Evolutionary conservation across 2,888 invertebrate genomes (phyloP).

Genomic region (Nephrocerus scutellatus): DNA sequence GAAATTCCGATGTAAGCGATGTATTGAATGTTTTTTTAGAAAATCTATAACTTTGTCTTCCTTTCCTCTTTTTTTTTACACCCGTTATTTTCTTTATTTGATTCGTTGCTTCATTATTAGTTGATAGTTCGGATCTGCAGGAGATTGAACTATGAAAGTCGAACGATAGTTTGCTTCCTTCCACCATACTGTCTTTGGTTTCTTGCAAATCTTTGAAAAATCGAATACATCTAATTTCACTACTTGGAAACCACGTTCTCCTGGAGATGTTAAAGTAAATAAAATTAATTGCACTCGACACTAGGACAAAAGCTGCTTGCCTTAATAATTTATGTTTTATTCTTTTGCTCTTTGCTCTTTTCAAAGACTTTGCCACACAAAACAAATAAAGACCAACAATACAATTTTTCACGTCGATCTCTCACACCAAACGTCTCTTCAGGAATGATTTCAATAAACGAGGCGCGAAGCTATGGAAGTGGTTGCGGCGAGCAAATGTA

Average conservation of each 20-base stretch:
- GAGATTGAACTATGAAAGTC: conserved; percentile 3
- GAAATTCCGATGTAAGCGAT: conserved; percentile 9
- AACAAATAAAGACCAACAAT: too few species aligned
- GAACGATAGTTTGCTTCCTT: conserved; percentile 5
- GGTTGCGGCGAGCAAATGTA: too few species aligned
- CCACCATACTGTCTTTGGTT: conserved; percentile 11
- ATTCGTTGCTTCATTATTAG: conserved; percentile 1
- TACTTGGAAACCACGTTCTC: conserved; percentile 17
- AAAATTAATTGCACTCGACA: too few species aligned
- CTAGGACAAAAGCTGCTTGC: too few species aligned
- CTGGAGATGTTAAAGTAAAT: conserved; percentile 14
- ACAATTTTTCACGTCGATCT: too few species aligned
- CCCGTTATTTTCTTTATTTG: conserved; percentile 1
- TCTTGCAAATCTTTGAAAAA: conserved; percentile 11
- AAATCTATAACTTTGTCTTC: conserved; percentile 14
- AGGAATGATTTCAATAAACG: too few species aligned
- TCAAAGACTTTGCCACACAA: too few species aligned
- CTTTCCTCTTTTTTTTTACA: conserved; percentile 13
- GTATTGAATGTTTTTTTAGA: conserved; percentile 8
- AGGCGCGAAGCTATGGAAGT: too few species aligned
- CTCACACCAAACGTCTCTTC: too few species aligned
- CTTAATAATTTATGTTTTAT: too few species aligned
- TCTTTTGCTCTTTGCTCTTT: too few species aligned
- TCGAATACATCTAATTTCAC: conserved; percentile 15
- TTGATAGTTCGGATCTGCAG: background rate